Conservation (phyloP, 1,140 invertebrate genomes). For the Hypsibius dujardini region DNA sequence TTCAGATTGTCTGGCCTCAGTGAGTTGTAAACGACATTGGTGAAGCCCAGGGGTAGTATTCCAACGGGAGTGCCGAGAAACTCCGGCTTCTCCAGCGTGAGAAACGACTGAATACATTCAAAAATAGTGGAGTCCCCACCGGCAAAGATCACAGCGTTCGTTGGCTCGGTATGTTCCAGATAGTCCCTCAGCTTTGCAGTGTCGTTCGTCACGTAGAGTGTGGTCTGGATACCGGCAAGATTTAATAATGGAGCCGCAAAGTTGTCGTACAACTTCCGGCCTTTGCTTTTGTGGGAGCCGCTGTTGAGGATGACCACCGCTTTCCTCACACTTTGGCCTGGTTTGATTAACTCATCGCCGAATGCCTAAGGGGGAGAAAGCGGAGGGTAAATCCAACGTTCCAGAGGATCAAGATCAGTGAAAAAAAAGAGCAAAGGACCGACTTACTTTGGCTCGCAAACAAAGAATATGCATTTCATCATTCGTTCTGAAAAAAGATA, state of each 20-base stretch:
- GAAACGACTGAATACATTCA: neutral
- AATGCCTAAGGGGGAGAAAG: neutral
- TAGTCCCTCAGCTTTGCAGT: neutral
- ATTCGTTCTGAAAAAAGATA: neutral
- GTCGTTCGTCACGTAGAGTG: neutral
- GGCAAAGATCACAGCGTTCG: conserved; percentile 5
- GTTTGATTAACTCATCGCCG: neutral
- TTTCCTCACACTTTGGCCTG: neutral
- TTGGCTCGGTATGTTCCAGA: neutral
- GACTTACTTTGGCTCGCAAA: conserved; percentile 1
- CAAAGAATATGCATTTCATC: neutral
- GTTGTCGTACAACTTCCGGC: conserved; percentile 11
- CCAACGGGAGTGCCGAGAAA: neutral
- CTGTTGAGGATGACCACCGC: conserved; percentile 4
- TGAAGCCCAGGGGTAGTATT: neutral
- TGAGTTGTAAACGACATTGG: neutral
- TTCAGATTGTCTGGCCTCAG: neutral
- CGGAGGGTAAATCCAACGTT: neutral
- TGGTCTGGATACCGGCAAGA: neutral
- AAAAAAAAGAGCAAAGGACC: neutral
- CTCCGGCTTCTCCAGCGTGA: conserved; percentile 3
- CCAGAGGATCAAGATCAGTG: too few species aligned
- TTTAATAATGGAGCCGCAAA: neutral
- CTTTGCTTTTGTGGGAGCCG: conserved; percentile 2
- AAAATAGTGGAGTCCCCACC: conserved; percentile 7